Percentiles rank a stretch among this genome's conserved stretches.
Conservation (phyloP, 2,113 vertebrate species). For the Cygnus buccinator region DNA sequence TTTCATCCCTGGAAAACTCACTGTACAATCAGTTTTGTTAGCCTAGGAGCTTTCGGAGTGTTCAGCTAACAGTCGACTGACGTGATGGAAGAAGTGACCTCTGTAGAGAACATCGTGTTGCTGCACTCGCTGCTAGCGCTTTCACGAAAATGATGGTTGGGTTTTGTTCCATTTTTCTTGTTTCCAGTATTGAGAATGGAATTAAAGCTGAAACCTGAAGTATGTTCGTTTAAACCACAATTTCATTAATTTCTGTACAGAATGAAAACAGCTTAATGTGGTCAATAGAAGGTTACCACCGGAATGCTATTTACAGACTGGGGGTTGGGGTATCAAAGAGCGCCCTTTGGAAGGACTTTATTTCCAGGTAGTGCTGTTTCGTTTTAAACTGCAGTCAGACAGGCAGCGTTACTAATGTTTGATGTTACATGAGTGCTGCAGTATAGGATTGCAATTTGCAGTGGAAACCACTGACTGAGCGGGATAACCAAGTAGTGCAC, state of each 20-base stretch:
- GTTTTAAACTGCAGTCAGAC: slow-evolving; percentile 44
- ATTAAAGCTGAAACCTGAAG: slow-evolving; percentile 55
- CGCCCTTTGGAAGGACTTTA: slow-evolving; percentile 20
- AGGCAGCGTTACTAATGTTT: slow-evolving; percentile 63
- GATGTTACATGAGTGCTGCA: slow-evolving; percentile 49
- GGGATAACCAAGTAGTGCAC: slow-evolving; percentile 30
- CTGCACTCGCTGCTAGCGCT: slow-evolving; percentile 32
- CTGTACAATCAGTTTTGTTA: slow-evolving; percentile 62
- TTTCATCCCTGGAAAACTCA: slow-evolving; percentile 69
- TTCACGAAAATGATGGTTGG: background rate
- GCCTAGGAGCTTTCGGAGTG: slow-evolving; percentile 48
- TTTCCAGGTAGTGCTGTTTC: slow-evolving; percentile 52
- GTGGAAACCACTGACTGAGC: slow-evolving; percentile 47
- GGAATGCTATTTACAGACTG: background rate
- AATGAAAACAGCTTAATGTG: slow-evolving; percentile 36
- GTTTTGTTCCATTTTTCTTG: background rate
- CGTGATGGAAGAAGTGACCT: slow-evolving; percentile 24
- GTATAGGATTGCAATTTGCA: slow-evolving; percentile 39
- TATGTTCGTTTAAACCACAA: background rate
- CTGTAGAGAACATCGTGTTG: slow-evolving; percentile 10
- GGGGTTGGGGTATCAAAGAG: background rate
- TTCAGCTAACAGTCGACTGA: slow-evolving; percentile 28
- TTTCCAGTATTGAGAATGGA: slow-evolving; percentile 27
- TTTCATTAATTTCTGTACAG: slow-evolving; percentile 18
- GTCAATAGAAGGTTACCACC: background rate